Evolutionary conservation across 2,113 vertebrate genomes (phyloP).

Genomic region (Sigmodon hispidus): DNA sequence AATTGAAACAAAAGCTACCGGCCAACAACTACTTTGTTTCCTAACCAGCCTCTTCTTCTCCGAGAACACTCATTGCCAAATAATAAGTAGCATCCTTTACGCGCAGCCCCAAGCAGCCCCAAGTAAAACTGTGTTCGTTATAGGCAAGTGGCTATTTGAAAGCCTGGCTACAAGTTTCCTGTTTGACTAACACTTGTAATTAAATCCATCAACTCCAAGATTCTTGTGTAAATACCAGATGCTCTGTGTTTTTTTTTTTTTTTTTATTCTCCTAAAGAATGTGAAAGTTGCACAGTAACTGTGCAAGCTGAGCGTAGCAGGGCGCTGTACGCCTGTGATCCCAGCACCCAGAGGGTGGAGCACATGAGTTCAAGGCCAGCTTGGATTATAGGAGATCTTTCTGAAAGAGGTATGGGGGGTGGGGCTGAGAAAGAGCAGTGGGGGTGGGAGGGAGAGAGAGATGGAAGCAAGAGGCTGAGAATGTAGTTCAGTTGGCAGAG

Average conservation of each 20-base stretch:
- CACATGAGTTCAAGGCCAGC: not conserved
- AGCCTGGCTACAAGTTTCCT: constrained; percentile 80
- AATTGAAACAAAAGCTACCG: constrained; percentile 60
- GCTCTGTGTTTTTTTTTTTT: constrained; percentile 52
- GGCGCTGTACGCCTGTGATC: not conserved
- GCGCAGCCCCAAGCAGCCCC: constrained; percentile 20
- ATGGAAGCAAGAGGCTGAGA: not conserved
- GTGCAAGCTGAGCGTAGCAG: not conserved
- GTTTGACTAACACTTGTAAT: constrained; percentile 81
- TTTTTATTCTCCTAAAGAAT: constrained; percentile 57
- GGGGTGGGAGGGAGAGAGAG: not conserved
- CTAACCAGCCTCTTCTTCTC: not conserved
- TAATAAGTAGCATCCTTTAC: constrained; percentile 55
- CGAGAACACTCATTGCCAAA: constrained; percentile 21
- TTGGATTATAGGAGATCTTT: not conserved
- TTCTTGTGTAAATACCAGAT: constrained; percentile 79
- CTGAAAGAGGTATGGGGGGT: not conserved
- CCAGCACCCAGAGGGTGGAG: not conserved
- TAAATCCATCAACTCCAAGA: constrained; percentile 78
- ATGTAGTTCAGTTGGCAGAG: not conserved
- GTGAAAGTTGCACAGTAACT: constrained; percentile 34
- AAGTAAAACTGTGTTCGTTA: constrained; percentile 53
- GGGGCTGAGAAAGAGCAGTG: not conserved
- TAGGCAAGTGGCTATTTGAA: constrained; percentile 75
- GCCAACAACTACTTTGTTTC: constrained; percentile 50